Percentiles rank a stretch among this genome's conserved stretches.
These are phyloP conservation scores for Samia ricini DNA, from an alignment of 1,140 invertebrate species.

Conservation along the genomic window DNA sequence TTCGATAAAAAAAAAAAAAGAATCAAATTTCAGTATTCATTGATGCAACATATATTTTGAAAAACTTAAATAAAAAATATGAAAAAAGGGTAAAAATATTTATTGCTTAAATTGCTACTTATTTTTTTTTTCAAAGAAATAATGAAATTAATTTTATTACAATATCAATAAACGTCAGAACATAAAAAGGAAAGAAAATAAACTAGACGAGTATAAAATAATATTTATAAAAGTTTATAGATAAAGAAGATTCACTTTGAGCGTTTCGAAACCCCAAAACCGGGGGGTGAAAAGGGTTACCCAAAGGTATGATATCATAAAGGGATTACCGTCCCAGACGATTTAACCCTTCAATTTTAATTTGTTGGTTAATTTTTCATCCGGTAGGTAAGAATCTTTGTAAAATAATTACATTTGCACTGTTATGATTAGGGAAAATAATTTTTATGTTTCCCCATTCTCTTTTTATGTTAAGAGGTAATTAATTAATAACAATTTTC, in stretches of 20 bases:
- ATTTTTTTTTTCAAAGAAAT: not conserved
- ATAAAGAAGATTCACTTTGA: slow-evolving; percentile 26
- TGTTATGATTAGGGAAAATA: slow-evolving; percentile 26
- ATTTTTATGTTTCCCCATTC: slow-evolving; percentile 20
- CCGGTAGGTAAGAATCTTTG: slow-evolving; percentile 26
- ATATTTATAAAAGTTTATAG: slow-evolving; percentile 7
- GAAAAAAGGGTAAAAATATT: not conserved
- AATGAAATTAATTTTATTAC: slow-evolving; percentile 3
- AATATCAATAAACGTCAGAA: slow-evolving; percentile 14
- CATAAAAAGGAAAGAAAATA: not conserved
- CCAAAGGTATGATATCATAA: slow-evolving; percentile 58
- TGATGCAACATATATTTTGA: too few relatives aligned
- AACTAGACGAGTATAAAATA: not conserved
- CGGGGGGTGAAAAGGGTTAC: slow-evolving; percentile 30
- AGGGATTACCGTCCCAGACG: slow-evolving; percentile 42
- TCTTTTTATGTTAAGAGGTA: not conserved
- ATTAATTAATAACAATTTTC: too few relatives aligned
- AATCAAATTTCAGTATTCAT: too few relatives aligned
- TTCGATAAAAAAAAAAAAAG: too few relatives aligned
- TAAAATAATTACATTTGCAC: slow-evolving; percentile 33
- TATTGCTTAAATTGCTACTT: too few relatives aligned
- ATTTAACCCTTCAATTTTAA: slow-evolving; percentile 65
- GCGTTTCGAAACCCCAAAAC: slow-evolving; percentile 15
- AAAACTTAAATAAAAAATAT: too few relatives aligned
- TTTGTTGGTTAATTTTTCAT: slow-evolving; percentile 67